Evolutionary conservation across 1,140 invertebrate genomes (phyloP).

Genomic region (Parasteatoda tepidariorum): DNA sequence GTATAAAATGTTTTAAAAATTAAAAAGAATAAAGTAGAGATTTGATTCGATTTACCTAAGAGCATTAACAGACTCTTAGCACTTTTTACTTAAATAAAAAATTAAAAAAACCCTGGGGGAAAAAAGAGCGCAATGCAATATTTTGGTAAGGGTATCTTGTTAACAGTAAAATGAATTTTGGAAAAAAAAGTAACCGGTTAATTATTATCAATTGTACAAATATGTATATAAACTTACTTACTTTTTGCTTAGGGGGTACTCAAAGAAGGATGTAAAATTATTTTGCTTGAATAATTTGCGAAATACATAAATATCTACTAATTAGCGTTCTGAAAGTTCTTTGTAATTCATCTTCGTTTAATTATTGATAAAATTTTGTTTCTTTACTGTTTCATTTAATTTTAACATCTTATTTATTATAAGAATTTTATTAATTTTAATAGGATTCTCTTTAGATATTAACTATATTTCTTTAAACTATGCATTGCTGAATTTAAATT

Average conservation of each 20-base stretch:
- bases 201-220: constrained; percentile 27
- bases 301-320: too few species aligned
- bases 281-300: not conserved
- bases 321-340: too few species aligned
- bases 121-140: constrained; percentile 28
- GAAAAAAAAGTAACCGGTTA: constrained; percentile 6
- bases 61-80: constrained; percentile 19
- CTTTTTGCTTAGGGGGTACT: not conserved
- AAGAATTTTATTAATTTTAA: too few species aligned
- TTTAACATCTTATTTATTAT: too few species aligned
- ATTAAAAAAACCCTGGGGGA: not conserved
- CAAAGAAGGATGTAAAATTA: not conserved
- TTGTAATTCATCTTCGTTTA: too few species aligned
- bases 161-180: too few species aligned
- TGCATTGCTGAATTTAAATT: too few species aligned
- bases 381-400: too few species aligned
- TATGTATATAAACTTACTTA: not conserved
- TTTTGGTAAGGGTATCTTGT: constrained; percentile 14
- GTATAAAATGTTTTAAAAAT: not conserved
- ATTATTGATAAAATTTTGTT: too few species aligned
- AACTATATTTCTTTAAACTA: too few species aligned
- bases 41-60: constrained; percentile 33
- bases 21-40: constrained; percentile 12
- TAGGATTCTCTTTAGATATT: too few species aligned
- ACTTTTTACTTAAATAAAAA: constrained; percentile 22